phyloP scores from a whole-genome alignment of 2,113 vertebrate genomes.

The Ellobius talpinus region DNA sequence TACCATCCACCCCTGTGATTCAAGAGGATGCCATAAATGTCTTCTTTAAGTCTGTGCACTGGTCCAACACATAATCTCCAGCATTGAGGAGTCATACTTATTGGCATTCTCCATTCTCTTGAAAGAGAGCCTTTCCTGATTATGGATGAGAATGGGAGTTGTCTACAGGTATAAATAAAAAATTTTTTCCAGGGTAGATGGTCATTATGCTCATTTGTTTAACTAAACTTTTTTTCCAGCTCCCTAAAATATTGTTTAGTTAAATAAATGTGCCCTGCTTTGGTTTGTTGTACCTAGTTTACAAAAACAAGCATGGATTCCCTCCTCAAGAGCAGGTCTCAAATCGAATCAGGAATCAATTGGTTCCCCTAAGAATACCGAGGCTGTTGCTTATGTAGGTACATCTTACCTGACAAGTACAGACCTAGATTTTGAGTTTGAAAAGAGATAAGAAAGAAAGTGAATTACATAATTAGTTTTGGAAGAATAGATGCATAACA shows the following conservation, averaged over 20 bases:
- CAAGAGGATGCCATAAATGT: not conserved
- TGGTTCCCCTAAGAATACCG: not conserved
- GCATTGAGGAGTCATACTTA: not conserved
- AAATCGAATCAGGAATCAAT: not conserved
- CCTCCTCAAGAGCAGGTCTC: not conserved
- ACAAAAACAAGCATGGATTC: not conserved
- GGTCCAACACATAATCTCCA: not conserved
- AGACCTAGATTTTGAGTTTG: not conserved
- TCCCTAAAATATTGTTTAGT: too few species aligned
- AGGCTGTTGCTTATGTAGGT: not conserved
- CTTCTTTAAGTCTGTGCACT: not conserved
- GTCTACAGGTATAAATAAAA: not conserved
- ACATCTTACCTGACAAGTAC: not conserved
- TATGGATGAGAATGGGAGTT: not conserved
- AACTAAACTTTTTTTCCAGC: not conserved
- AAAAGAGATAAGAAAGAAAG: not conserved
- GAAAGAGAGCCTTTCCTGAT: not conserved
- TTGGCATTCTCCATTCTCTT: not conserved
- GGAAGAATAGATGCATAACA: not conserved
- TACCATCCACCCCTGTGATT: not conserved
- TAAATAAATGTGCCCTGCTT: not conserved
- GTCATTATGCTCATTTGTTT: not conserved
- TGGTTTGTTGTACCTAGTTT: not conserved
- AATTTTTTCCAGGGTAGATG: not conserved
- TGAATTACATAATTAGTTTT: not conserved